A percentile compares a stretch with the other conserved stretches of the same genome.
These are phyloP conservation scores for Caenorhabditis briggsae DNA, from an alignment of 1,140 invertebrate genomes.

Conservation along the genomic window DNA sequence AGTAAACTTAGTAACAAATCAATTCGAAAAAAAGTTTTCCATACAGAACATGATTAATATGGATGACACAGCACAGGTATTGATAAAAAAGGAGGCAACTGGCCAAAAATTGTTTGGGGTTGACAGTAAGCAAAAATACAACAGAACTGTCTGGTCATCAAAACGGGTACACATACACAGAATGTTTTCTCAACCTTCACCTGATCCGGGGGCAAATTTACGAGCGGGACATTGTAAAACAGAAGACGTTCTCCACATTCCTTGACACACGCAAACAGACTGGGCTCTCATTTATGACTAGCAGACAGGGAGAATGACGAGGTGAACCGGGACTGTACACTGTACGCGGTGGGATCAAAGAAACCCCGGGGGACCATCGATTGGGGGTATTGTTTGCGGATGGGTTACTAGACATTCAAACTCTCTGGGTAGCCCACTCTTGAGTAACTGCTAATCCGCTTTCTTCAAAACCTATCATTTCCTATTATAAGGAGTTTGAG, in stretches of 20 bases:
- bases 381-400: slow-evolving; percentile 44
- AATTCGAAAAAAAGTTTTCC: not conserved
- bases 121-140: not conserved
- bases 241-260: slow-evolving; percentile 6
- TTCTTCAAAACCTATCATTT: slow-evolving; percentile 22
- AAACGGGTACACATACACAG: not conserved
- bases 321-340: not conserved
- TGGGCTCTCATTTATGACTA: slow-evolving; percentile 9
- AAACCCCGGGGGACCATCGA: not conserved
- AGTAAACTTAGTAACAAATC: not conserved
- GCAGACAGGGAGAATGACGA: not conserved
- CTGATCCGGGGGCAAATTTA: slow-evolving; percentile 4
- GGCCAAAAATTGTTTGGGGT: not conserved
- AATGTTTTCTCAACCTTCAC: slow-evolving; percentile 17
- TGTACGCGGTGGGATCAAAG: slow-evolving; percentile 2
- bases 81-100: slow-evolving; percentile 23
- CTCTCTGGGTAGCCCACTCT: slow-evolving; percentile 4
- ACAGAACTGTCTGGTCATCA: not conserved
- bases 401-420: slow-evolving; percentile 47
- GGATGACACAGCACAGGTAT: not conserved
- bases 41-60: slow-evolving; percentile 21
- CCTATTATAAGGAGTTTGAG: no score
- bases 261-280: not conserved
- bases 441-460: slow-evolving; percentile 50
- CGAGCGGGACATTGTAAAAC: slow-evolving; percentile 41